Conservation (phyloP, 2,797 vertebrate species). For the Typhlichthys subterraneus region DNA sequence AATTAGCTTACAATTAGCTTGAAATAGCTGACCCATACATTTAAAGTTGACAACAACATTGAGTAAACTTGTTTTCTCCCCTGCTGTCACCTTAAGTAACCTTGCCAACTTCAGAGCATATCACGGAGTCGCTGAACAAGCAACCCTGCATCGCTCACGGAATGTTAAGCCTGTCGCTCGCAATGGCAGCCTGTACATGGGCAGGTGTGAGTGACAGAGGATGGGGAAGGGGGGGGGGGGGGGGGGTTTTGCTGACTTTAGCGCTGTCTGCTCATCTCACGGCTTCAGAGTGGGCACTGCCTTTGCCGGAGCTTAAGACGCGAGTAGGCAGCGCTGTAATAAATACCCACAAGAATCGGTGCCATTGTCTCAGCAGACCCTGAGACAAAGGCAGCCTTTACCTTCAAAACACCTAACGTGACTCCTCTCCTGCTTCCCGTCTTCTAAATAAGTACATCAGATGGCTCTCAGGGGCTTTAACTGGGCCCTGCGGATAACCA, state of each 20-base stretch:
- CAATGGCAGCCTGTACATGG: constrained; percentile 26
- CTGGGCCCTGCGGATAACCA: constrained; percentile 57
- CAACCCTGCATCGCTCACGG: constrained; percentile 9
- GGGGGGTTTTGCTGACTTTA: constrained; percentile 45
- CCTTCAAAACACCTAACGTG: constrained; percentile 45
- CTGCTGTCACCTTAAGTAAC: constrained; percentile 26
- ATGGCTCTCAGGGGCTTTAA: constrained; percentile 58
- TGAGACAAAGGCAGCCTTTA: constrained; percentile 55
- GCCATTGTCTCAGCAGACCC: constrained; percentile 56
- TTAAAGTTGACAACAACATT: too few species aligned
- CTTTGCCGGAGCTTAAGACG: constrained; percentile 53
- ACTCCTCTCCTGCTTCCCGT: not conserved
- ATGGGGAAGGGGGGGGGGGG: constrained; percentile 7
- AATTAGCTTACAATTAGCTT: too few species aligned
- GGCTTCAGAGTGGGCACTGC: constrained; percentile 46
- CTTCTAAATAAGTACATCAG: constrained; percentile 65
- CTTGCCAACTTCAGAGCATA: constrained; percentile 18
- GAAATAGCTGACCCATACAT: too few species aligned
- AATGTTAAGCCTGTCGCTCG: constrained; percentile 28
- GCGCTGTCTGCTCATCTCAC: constrained; percentile 50
- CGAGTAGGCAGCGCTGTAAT: constrained; percentile 37
- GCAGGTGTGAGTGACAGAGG: constrained; percentile 41
- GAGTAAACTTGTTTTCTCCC: not conserved
- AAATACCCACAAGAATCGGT: constrained; percentile 46
- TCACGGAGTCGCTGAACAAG: constrained; percentile 13